A percentile compares a stretch with the other conserved stretches of the same genome.
These are phyloP conservation scores for Crossocerus cetratus DNA, from an alignment of 2,888 invertebrate genomes.

Conservation along the genomic window DNA sequence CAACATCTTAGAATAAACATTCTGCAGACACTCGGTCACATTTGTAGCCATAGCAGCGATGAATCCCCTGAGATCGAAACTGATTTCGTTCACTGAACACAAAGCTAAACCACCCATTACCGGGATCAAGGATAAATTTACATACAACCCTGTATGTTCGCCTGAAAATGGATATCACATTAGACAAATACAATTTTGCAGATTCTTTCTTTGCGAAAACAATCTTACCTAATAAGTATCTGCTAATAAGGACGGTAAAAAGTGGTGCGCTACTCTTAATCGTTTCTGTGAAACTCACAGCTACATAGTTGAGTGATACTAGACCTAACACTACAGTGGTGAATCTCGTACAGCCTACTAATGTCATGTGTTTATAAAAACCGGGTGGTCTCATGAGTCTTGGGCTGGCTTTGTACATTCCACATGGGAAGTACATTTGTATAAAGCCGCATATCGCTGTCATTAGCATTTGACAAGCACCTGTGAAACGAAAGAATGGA, in stretches of 20 bases:
- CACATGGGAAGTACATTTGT: constrained; percentile 86
- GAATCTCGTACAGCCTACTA: constrained; percentile 86
- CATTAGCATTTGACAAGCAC: constrained; percentile 87
- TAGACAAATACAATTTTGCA: background rate
- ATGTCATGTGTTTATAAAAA: constrained; percentile 85
- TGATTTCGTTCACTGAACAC: constrained; percentile 87
- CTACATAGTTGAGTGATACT: constrained; percentile 86
- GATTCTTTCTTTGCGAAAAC: background rate
- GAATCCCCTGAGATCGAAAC: constrained; percentile 86
- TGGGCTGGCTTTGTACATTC: constrained; percentile 82
- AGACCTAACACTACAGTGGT: constrained; percentile 86
- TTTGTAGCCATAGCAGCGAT: constrained; percentile 88
- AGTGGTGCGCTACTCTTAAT: constrained; percentile 89
- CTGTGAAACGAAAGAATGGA: constrained; percentile 74
- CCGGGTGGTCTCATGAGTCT: constrained; percentile 82
- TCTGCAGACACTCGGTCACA: constrained; percentile 87
- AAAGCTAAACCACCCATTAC: constrained; percentile 88
- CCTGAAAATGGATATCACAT: constrained; percentile 74
- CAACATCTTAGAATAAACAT: constrained; percentile 88
- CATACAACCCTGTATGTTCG: constrained; percentile 83
- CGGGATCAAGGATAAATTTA: constrained; percentile 85
- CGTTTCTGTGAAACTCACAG: constrained; percentile 89
- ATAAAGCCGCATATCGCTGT: constrained; percentile 86
- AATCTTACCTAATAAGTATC: constrained; percentile 80
- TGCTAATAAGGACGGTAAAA: constrained; percentile 87